These are phyloP conservation scores for Cisticola juncidis DNA, from an alignment of 2,113 vertebrate genomes.

Conservation along the genomic window DNA sequence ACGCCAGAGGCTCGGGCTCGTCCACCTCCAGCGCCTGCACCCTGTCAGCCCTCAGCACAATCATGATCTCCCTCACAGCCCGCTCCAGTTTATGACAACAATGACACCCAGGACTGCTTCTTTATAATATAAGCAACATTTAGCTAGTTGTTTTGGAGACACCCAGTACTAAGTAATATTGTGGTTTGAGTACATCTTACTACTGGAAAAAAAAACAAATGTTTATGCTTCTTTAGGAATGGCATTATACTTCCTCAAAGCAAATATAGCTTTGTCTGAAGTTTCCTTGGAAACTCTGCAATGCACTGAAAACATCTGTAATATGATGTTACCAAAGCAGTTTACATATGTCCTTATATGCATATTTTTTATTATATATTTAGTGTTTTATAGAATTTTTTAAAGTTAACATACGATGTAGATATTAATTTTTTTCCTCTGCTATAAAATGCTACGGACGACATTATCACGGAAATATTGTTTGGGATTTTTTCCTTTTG, in stretches of 20 bases:
- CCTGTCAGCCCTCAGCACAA: conserved; percentile 93
- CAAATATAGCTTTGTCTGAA: conserved; percentile 78
- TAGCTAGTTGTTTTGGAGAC: conserved; percentile 81
- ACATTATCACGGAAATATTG: conserved; percentile 66
- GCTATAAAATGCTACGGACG: conserved; percentile 80
- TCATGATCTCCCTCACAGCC: conserved; percentile 96
- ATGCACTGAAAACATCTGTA: conserved; percentile 90
- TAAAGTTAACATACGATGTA: conserved; percentile 84
- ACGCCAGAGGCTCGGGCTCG: conserved; percentile 82
- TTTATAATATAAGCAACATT: conserved; percentile 85
- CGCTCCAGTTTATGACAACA: conserved; percentile 96
- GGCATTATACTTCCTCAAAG: conserved; percentile 81
- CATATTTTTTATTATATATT: conserved; percentile 98
- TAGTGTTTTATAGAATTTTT: conserved; percentile 95
- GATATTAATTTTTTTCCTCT: conserved; percentile 81
- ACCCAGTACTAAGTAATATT: conserved; percentile 80
- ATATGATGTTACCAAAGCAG: conserved; percentile 99
- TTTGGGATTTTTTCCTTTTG: conserved; percentile 70
- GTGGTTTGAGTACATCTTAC: conserved; percentile 80
- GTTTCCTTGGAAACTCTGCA: conserved; percentile 80
- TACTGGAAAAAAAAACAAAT: conserved; percentile 67
- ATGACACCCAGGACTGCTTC: conserved; percentile 68
- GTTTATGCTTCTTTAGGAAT: conserved; percentile 85
- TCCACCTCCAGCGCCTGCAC: conserved; percentile 92
- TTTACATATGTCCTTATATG: conserved; percentile 98